Percentiles rank a stretch among this genome's conserved stretches.
phyloP scores from a whole-genome alignment of 2,888 invertebrate species.

The Drosophila incognita region DNA sequence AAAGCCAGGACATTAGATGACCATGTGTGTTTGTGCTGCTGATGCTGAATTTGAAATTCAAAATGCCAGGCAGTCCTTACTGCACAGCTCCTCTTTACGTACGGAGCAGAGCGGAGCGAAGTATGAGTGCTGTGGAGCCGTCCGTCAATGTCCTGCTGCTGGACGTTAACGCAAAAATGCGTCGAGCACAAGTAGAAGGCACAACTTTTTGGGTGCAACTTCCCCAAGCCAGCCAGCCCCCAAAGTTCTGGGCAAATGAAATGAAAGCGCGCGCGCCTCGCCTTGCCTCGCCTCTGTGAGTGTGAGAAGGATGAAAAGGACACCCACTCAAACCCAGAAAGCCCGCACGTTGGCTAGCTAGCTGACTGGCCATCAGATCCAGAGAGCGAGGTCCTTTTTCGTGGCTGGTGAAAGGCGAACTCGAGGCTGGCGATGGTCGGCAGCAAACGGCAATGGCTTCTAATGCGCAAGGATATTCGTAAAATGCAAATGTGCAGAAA shows the following conservation, averaged over 20 bases:
- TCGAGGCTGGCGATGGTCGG: slow-evolving; percentile 38
- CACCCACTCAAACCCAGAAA: slow-evolving; percentile 11
- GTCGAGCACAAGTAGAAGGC: slow-evolving; percentile 76
- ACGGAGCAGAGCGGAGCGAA: not conserved
- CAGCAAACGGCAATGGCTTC: slow-evolving; percentile 51
- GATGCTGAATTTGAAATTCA: slow-evolving; percentile 79
- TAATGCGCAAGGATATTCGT: slow-evolving; percentile 83
- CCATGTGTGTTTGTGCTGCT: slow-evolving; percentile 36
- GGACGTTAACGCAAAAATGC: slow-evolving; percentile 77
- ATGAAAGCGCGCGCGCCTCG: slow-evolving; percentile 71
- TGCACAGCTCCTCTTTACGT: slow-evolving; percentile 16
- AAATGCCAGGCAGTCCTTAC: slow-evolving; percentile 64
- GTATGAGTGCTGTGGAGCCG: slow-evolving; percentile 37
- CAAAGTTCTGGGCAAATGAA: slow-evolving; percentile 60
- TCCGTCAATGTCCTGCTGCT: slow-evolving; percentile 77
- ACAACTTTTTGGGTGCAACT: slow-evolving; percentile 64
- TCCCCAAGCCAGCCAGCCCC: slow-evolving; percentile 29
- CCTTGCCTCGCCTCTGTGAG: slow-evolving; percentile 13
- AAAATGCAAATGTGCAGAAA: slow-evolving; percentile 81
- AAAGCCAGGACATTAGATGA: slow-evolving; percentile 53
- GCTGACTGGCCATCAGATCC: slow-evolving; percentile 37
- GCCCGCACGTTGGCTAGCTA: slow-evolving; percentile 17
- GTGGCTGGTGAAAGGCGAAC: slow-evolving; percentile 48
- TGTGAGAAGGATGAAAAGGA: slow-evolving; percentile 27
- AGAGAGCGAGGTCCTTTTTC: slow-evolving; percentile 35